phyloP scores from a whole-genome alignment of 2,797 vertebrate genomes.

The Ataeniobius toweri region DNA sequence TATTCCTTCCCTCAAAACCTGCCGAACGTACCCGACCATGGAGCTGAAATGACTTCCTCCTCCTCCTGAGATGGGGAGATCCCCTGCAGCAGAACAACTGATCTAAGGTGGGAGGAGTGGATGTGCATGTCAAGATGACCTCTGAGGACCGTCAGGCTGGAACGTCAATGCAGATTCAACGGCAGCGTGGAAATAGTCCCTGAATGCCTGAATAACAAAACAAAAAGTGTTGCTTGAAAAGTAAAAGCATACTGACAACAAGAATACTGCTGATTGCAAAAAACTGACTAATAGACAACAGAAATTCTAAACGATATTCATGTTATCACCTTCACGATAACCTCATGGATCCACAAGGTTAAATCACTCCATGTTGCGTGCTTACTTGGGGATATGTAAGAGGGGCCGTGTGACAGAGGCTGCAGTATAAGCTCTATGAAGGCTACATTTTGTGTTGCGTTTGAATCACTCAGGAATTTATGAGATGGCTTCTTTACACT shows the following conservation, averaged over 20 bases:
- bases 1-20: not conserved
- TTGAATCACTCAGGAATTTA: slow-evolving; percentile 16
- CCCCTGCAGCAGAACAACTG: not conserved
- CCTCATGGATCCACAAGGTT: not conserved
- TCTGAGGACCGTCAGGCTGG: not conserved
- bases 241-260: not conserved
- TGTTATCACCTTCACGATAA: not conserved
- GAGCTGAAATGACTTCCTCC: not conserved
- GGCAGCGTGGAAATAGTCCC: not conserved
- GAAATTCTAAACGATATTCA: not conserved
- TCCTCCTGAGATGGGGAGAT: not conserved
- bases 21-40: accelerated
- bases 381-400: not conserved
- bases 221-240: not conserved
- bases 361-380: not conserved
- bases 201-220: not conserved
- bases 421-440: not conserved
- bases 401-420: not conserved
- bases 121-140: not conserved
- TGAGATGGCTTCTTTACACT: not conserved
- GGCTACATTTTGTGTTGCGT: not conserved
- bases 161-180: not conserved
- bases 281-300: no score
- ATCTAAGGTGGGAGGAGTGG: not conserved
- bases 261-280: not conserved